A percentile compares a stretch with the other conserved stretches of the same genome.
Evolutionary conservation across 2,888 invertebrate species (phyloP).

Genomic region (Cephus spinipes): DNA sequence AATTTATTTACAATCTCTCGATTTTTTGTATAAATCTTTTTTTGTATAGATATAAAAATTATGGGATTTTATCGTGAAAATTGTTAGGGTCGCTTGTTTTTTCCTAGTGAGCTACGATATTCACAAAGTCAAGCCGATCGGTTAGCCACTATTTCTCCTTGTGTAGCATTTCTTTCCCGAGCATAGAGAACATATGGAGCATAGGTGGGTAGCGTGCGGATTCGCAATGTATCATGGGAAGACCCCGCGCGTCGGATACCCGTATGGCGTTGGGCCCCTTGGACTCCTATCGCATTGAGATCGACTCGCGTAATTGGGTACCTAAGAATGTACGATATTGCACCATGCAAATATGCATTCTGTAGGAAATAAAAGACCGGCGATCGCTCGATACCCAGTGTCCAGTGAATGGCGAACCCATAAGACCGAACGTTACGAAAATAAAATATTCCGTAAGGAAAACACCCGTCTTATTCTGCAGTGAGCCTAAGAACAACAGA

Average conservation of each 20-base stretch:
- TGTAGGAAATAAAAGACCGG: constrained; percentile 45
- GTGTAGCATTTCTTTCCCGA: not conserved
- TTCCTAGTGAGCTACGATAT: too few relatives aligned
- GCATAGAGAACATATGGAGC: constrained; percentile 37
- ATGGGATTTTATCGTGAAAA: too few relatives aligned
- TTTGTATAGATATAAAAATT: too few relatives aligned
- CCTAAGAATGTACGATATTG: constrained; percentile 65
- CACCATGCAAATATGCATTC: constrained; percentile 64
- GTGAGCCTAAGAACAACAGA: too few relatives aligned
- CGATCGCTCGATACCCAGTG: not conserved
- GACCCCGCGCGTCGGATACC: constrained; percentile 44
- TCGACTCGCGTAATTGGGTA: constrained; percentile 66
- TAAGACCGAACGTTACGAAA: too few relatives aligned
- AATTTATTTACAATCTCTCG: too few relatives aligned
- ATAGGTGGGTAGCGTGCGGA: constrained; percentile 49
- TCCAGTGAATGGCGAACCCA: not conserved
- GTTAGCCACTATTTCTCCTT: not conserved
- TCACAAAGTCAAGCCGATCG: too few relatives aligned
- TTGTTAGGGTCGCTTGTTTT: too few relatives aligned
- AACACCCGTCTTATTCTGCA: too few relatives aligned
- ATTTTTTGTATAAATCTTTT: too few relatives aligned
- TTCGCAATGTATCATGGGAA: constrained; percentile 55
- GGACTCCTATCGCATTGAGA: constrained; percentile 53
- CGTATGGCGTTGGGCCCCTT: constrained; percentile 40
- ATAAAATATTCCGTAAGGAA: too few relatives aligned